Conservation (phyloP, 2,888 invertebrate genomes). For the Listrodromus nycthemerus region DNA sequence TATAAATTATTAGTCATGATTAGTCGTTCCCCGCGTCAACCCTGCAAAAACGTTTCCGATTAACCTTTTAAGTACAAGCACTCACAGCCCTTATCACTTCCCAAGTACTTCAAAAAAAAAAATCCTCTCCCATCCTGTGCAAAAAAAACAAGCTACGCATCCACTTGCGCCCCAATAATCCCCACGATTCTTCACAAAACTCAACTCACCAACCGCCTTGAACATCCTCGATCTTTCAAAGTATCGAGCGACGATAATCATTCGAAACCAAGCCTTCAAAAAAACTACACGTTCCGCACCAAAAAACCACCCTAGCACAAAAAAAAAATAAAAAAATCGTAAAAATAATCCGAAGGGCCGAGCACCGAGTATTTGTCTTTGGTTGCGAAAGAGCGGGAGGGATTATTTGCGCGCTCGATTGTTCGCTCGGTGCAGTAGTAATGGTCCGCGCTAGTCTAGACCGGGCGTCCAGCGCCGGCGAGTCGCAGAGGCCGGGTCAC, state of each 20-base stretch:
- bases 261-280: not conserved
- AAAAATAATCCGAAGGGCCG: not conserved
- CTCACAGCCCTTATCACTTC: no score
- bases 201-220: no score
- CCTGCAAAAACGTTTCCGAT: no score
- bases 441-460: constrained; percentile 50
- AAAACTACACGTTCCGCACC: not conserved
- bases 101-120: no score
- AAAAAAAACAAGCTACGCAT: not conserved
- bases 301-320: not conserved
- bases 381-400: not conserved
- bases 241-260: not conserved
- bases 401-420: constrained; percentile 40
- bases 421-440: constrained; percentile 31
- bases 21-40: no score
- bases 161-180: no score
- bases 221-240: no score
- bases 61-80: no score
- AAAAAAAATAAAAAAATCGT: no score
- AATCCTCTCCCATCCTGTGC: no score
- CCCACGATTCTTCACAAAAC: no score
- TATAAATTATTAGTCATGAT: no score
- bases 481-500: constrained; percentile 49
- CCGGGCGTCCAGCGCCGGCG: constrained; percentile 52
- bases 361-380: not conserved